These are phyloP conservation scores for Holocentrus rufus DNA, from an alignment of 2,797 vertebrate species.

Conservation along the genomic window DNA sequence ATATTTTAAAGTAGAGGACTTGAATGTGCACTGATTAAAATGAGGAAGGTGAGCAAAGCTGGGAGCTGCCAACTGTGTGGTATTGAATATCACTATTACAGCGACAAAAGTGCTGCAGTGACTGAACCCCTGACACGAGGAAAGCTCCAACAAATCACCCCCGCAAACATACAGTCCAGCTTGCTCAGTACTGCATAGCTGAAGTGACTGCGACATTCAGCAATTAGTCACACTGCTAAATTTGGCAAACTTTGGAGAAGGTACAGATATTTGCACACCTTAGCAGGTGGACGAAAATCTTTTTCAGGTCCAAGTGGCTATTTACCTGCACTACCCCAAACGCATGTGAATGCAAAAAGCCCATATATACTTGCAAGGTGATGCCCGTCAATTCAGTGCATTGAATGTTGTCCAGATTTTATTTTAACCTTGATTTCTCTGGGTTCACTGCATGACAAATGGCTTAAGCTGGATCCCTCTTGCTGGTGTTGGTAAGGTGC, in stretches of 20 bases:
- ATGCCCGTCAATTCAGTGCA: too few species aligned
- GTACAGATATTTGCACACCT: background rate
- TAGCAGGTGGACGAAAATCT: background rate
- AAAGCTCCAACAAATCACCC: background rate
- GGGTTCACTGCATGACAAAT: background rate
- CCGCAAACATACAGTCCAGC: background rate
- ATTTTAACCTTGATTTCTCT: background rate
- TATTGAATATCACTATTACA: slow-evolving; percentile 44
- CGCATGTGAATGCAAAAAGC: background rate
- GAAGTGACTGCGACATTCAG: background rate
- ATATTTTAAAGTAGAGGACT: background rate
- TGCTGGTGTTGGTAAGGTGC: background rate
- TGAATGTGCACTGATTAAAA: slow-evolving; percentile 52
- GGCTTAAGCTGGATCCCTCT: background rate
- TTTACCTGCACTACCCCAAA: background rate
- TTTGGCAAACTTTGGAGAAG: background rate
- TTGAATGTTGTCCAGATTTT: background rate
- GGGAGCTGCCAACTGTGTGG: slow-evolving; percentile 42
- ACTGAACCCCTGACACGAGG: slow-evolving; percentile 15
- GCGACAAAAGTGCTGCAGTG: slow-evolving; percentile 59
- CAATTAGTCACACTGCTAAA: background rate
- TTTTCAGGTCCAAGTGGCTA: background rate
- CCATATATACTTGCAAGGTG: background rate
- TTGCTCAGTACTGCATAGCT: background rate
- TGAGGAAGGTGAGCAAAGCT: slow-evolving; percentile 5